Evolutionary conservation across 2,113 vertebrate genomes (phyloP).

Genomic region (Noctilio leporinus): DNA sequence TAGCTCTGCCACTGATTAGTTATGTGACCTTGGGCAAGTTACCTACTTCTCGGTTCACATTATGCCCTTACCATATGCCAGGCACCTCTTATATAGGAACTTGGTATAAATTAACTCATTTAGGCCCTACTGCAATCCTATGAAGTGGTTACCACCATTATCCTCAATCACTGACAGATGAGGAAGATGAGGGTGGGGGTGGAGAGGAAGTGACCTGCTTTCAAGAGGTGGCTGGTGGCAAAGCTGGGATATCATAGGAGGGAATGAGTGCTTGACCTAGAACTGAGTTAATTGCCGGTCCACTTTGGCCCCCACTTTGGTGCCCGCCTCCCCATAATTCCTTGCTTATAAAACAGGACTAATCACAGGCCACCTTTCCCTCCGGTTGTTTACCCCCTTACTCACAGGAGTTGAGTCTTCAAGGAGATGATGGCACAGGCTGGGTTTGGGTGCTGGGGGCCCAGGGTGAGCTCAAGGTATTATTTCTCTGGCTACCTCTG

Average conservation of each 20-base stretch:
- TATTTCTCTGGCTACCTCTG: neutral
- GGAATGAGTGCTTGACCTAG: neutral
- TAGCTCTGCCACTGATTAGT: neutral
- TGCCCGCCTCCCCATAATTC: neutral
- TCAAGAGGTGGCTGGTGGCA: neutral
- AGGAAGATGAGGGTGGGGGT: neutral
- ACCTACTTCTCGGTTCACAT: neutral
- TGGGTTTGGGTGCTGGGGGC: neutral
- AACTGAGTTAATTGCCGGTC: neutral
- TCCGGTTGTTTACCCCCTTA: neutral
- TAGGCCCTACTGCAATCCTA: neutral
- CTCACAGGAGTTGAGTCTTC: neutral
- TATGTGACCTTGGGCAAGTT: neutral
- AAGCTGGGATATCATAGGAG: accelerated
- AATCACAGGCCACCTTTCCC: neutral
- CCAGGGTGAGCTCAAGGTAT: neutral
- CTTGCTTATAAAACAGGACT: conserved; percentile 33
- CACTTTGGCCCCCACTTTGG: neutral
- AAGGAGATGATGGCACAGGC: neutral
- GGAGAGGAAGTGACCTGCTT: neutral
- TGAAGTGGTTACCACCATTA: neutral
- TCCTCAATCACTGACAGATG: neutral
- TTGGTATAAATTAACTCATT: neutral
- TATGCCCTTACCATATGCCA: neutral
- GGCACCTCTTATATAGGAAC: neutral